Evolutionary conservation across 64 coral and sea anemone species (phyloP), one percentile per base, ranked within the genome.

Genomic region (Stichodactyla helianthus): DNA sequence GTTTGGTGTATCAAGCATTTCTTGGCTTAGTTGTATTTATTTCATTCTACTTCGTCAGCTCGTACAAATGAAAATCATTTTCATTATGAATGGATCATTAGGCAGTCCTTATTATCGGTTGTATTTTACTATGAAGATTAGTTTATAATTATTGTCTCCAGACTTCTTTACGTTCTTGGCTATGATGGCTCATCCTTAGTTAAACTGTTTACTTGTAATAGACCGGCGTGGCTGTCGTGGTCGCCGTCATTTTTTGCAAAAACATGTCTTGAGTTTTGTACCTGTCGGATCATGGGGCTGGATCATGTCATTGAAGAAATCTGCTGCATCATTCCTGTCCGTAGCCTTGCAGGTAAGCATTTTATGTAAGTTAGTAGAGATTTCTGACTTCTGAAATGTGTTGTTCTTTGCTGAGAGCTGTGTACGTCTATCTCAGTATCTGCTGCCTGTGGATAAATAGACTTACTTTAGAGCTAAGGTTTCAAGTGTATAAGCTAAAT

Each of bases 391-490:
- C 6, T 57, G 17, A 60, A 9, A n/a, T n/a, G 20, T n/a, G 63
- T 68, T 68, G 55, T 57, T 57, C 55, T 57, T 63, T 63, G 60
- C 60, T 63, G 60, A 63, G 60, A 63, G 60, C 16, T 63, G 60
- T 4, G 16, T 63, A 63, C 63, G n/a, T 70, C 64, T 23, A 70
- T 58, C 56, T 58, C 31, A 35, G 31, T 35, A 35, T 18, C 64
- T 70, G 64, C 64, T 70, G 19, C n/a, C 64, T 70, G 64, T 70
- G 64, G 64, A 70, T 70, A 70, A 70, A 70, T 70, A 70, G 19
- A 22, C 64, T 25, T 70, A 10, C 64, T 4, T 18, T 70, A 70
- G 19, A 17, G 14, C 14, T 61, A 17, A 61, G 59, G 59, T 61
- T 61, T 17, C 59, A 61, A 61, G 59, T 17, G 59, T 14, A 61